Evolutionary conservation across 2,888 invertebrate genomes (phyloP), one percentile per base, ranked within the genome.

Genomic region (Hypercompe scribonia): DNA sequence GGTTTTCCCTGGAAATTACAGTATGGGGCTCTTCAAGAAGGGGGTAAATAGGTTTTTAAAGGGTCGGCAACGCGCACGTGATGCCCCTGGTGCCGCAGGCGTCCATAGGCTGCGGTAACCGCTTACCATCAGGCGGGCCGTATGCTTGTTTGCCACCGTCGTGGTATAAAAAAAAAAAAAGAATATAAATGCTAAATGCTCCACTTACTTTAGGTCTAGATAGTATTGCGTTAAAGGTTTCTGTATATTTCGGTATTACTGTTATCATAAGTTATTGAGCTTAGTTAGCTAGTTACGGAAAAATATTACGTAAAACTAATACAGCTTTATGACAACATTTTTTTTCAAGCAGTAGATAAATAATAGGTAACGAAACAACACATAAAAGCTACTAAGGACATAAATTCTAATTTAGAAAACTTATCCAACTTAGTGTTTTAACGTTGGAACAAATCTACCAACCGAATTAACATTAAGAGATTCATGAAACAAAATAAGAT

Each of bases 371-470:
- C n/a, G 1, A 28, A 11, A 42, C 42, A 42, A 3, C 3, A 50
- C n/a, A n/a, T 3, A 3, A 7, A 24, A 10, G 54, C 54, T 54
- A n/a, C 3, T 50, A 7, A 5, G 50, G n/a, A 39, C 18, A 21
- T n/a, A 36, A 42, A 36, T 28, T 39, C 10, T 28, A 11, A 58
- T 31, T 39, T 21, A 36, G 7, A 28, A n/a, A 61, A 58, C 4
- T 28, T n/a, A 46, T 54, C n/a, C 58, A 21, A 10, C 15, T 34
- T 36, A 4, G 15, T 15, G 5, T 28, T 68, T 71, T 50, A 65
- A 68, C 75, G 58, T 76, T 76, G 74, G 76, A 76, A 76, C 72
- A 79, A 82, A 36, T 65, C 61, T 68, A 70, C 73, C 76, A 80
- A 80, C 50, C 72, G 68, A 77, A 82, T 81, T 77, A 81, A 80